Percentiles rank a stretch among this genome's conserved stretches.
Conservation (phyloP, 2,888 invertebrate genomes). For the Nysson spinosus region DNA sequence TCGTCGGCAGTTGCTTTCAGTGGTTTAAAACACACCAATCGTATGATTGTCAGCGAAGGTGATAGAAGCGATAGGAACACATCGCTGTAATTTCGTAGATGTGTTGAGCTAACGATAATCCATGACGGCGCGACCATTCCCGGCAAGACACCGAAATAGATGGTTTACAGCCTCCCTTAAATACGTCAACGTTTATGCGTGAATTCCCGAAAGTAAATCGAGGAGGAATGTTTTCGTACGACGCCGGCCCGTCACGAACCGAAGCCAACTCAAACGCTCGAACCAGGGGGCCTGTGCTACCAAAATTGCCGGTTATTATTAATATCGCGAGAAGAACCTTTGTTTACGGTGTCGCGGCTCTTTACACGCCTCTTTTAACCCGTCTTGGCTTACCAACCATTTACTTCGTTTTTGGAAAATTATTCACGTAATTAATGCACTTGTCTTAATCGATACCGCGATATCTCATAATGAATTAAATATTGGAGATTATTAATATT, state of each 20-base stretch:
- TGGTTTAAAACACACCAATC: too few relatives aligned
- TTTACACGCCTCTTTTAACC: constrained; percentile 40
- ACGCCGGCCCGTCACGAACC: constrained; percentile 66
- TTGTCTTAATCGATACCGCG: too few relatives aligned
- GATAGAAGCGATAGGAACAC: too few relatives aligned
- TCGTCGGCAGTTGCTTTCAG: too few relatives aligned
- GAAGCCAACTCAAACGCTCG: constrained; percentile 71
- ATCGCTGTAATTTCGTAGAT: neutral
- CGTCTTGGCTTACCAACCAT: too few relatives aligned
- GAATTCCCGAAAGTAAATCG: constrained; percentile 76
- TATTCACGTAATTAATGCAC: too few relatives aligned
- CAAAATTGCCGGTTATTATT: constrained; percentile 62
- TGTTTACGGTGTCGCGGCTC: constrained; percentile 65
- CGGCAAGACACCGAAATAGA: constrained; percentile 71
- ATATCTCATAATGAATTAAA: too few relatives aligned
- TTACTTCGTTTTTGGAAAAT: too few relatives aligned
- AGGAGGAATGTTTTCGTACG: constrained; percentile 75
- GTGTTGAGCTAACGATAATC: constrained; percentile 34
- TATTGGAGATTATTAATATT: too few relatives aligned
- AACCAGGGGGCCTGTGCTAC: constrained; percentile 22
- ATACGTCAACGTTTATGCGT: constrained; percentile 76
- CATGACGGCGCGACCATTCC: constrained; percentile 48
- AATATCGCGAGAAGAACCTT: constrained; percentile 64
- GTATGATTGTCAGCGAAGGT: too few relatives aligned
- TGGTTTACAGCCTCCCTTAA: constrained; percentile 76